Base-by-base conservation (phyloP, 1,140 invertebrate species). In the Drosophila pachea region DNA sequence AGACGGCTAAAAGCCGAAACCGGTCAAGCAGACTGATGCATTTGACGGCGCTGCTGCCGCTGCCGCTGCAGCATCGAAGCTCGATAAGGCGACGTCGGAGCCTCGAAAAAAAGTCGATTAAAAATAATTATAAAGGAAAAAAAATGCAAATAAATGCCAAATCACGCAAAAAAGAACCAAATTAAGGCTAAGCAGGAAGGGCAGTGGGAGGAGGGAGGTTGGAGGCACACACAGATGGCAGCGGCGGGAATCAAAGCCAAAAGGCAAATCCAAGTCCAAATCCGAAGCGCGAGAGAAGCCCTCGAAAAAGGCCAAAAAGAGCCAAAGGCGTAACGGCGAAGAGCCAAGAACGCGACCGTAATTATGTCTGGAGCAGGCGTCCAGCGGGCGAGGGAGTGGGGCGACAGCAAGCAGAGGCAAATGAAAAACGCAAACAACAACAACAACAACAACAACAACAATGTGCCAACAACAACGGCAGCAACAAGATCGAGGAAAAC, bases 341-440 rank as follows among this genome's bases (percentile, higher is more conserved):
- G 64, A 67, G 33, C 63, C 61, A 68, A 72, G 69, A 72, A 68
- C 56, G 60, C 35, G 11, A 54, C 55, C 60, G 49, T 72, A 72
- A 72, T 72, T 68, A 68, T 58, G 50, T 40, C 31, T 54, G 36
- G 9, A 47, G 32, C 11, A 49, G 33, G 31, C 29, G 33, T 35
- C 22, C 31, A 7, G 16, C 11, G 53, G 42, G 36, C 33, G 36
- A 42, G 49, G 36, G 22, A 58, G 38, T n/a, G 4, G 0, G 45
- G 6, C 45, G 29, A 64, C 33, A 60, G 42, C 68, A 58, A 59
- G 35, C 45, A 40, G 64, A 58, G 48, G 53, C 55, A 65, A 78
- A 76, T 76, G 68, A 74, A 78, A 76, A 78, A 76, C 59, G 74
- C 76, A 65, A 77, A 77, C 74, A 67, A 43, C 47, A 54, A 35